Evolutionary conservation across 2,797 vertebrate species (phyloP).

Genomic region (Coranthus polyacanthus): DNA sequence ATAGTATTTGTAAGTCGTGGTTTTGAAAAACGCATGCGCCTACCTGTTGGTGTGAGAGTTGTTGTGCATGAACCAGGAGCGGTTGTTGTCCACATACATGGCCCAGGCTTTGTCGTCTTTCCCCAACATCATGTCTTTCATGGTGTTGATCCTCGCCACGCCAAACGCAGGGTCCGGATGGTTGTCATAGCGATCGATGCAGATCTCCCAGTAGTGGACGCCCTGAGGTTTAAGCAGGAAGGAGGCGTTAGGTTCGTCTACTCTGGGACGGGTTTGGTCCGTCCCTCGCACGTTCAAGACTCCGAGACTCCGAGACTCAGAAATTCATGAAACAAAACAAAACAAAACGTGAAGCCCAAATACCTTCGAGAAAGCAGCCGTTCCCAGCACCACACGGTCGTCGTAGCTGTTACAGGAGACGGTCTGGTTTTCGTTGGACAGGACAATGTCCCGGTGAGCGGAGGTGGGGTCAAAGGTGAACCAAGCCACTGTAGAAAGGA

Average conservation of each 20-base stretch:
- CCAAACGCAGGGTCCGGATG: conserved; percentile 97
- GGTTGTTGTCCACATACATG: conserved; percentile 98
- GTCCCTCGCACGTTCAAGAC: too few species aligned
- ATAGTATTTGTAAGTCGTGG: too few species aligned
- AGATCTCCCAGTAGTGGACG: conserved; percentile 95
- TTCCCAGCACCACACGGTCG: conserved; percentile 96
- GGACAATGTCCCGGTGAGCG: conserved; percentile 95
- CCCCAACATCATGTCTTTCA: conserved; percentile 96
- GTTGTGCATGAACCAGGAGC: conserved; percentile 99
- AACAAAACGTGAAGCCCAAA: neutral
- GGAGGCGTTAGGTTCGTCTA: too few species aligned
- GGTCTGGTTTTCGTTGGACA: conserved; percentile 95
- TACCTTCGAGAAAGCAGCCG: conserved; percentile 94
- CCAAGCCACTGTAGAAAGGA: conserved; percentile 93
- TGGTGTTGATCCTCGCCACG: conserved; percentile 93
- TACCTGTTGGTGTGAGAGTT: conserved; percentile 99
- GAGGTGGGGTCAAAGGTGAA: conserved; percentile 96
- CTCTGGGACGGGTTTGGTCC: too few species aligned
- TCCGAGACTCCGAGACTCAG: too few species aligned
- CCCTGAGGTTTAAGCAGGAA: conserved; percentile 80
- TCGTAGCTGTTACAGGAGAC: conserved; percentile 97
- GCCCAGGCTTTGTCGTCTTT: conserved; percentile 97
- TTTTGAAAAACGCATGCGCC: too few species aligned
- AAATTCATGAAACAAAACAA: too few species aligned
- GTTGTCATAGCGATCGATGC: conserved; percentile 96